Evolutionary conservation across 2,113 vertebrate species (phyloP).

Genomic region (Austrofundulus limnaeus): DNA sequence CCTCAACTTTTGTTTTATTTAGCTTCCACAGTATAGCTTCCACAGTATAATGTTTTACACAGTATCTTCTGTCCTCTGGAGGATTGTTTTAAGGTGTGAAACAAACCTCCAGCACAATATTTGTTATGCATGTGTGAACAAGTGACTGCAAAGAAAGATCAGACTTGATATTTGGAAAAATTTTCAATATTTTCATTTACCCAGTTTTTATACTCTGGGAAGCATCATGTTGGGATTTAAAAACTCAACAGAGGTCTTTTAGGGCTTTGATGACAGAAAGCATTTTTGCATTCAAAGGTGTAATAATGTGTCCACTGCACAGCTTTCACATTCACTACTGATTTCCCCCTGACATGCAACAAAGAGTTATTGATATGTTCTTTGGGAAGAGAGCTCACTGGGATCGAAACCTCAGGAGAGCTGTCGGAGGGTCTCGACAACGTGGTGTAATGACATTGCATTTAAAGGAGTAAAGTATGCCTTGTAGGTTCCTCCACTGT

Average conservation of each 20-base stretch:
- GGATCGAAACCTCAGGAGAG: slow-evolving; percentile 45
- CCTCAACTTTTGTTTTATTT: too few species aligned
- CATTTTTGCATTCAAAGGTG: slow-evolving; percentile 52
- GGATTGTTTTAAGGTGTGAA: slow-evolving; percentile 5
- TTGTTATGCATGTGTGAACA: not conserved
- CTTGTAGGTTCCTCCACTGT: slow-evolving; percentile 41
- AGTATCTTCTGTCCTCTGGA: not conserved
- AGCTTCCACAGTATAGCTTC: too few species aligned
- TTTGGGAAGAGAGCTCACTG: slow-evolving; percentile 31
- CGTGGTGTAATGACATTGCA: slow-evolving; percentile 48
- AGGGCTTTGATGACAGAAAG: slow-evolving; percentile 31
- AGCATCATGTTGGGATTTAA: slow-evolving; percentile 25
- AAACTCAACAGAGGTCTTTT: slow-evolving; percentile 25
- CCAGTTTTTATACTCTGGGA: not conserved
- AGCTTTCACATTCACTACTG: slow-evolving; percentile 31
- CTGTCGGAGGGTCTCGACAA: slow-evolving; percentile 26
- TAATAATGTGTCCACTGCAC: slow-evolving; percentile 27
- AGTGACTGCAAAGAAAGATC: not conserved
- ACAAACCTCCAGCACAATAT: not conserved
- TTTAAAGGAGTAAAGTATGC: slow-evolving; percentile 55
- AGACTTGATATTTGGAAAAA: not conserved
- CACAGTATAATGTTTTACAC: not conserved
- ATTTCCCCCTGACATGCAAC: slow-evolving; percentile 51
- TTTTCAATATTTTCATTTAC: not conserved
- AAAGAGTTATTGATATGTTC: slow-evolving; percentile 55